These are phyloP conservation scores for Psococerastis gibbosa DNA, from an alignment of 2,888 invertebrate genomes.

Conservation along the genomic window DNA sequence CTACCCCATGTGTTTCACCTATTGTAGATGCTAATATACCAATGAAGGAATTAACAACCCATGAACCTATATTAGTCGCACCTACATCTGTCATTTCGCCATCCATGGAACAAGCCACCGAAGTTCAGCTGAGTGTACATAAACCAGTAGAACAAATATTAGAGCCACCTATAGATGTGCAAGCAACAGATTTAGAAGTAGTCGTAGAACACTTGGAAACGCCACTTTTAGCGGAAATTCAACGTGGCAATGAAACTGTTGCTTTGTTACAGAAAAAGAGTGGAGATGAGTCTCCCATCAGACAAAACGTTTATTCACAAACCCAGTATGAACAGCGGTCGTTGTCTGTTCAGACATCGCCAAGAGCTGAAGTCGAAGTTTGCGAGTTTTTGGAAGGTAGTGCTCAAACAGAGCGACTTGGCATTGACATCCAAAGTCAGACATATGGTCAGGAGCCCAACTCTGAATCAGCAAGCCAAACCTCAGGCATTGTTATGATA, in stretches of 20 bases:
- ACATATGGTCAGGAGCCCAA: neutral
- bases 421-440: neutral
- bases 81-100: neutral
- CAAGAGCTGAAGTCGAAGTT: slow-evolving; percentile 15
- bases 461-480: neutral
- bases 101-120: too few relatives aligned
- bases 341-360: slow-evolving; percentile 21
- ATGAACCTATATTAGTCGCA: too few relatives aligned
- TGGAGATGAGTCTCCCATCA: slow-evolving; percentile 24
- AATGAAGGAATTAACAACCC: too few relatives aligned
- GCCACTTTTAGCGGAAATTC: slow-evolving; percentile 20
- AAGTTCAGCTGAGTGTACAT: neutral
- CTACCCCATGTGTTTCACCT: too few relatives aligned
- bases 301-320: slow-evolving; percentile 7
- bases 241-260: too few relatives aligned
- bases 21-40: too few relatives aligned
- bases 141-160: slow-evolving; percentile 18
- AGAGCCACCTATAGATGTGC: slow-evolving; percentile 18
- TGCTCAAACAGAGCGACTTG: neutral
- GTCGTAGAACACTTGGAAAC: slow-evolving; percentile 17
- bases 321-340: neutral
- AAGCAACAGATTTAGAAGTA: slow-evolving; percentile 17
- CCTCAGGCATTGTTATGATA: neutral
- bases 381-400: neutral
- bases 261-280: neutral